Evolutionary conservation across 2,888 invertebrate species (phyloP).

Genomic region (Perizoma flavofasciatum): DNA sequence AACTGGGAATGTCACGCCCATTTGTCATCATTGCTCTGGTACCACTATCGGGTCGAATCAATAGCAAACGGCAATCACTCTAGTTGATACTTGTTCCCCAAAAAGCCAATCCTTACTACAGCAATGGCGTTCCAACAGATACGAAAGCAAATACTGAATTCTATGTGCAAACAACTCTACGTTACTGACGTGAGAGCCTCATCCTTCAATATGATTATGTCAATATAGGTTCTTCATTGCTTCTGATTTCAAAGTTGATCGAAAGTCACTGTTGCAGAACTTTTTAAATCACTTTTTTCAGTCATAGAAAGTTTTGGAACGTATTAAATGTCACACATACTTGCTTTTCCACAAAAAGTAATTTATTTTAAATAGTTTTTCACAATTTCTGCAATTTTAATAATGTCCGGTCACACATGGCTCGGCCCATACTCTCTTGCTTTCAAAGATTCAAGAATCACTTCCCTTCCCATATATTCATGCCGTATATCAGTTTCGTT

Average conservation of each 20-base stretch:
- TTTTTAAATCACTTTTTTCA: background rate
- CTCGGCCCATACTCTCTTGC: background rate
- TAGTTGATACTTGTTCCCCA: background rate
- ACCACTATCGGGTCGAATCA: too few relatives aligned
- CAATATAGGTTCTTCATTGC: constrained; percentile 29
- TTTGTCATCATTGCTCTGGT: too few relatives aligned
- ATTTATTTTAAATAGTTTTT: background rate
- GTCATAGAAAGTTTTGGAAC: too few relatives aligned
- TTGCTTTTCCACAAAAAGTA: background rate
- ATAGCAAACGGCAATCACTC: too few relatives aligned
- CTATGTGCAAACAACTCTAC: constrained; percentile 28
- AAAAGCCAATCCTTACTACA: constrained; percentile 10
- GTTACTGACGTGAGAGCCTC: constrained; percentile 44
- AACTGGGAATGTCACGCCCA: too few relatives aligned
- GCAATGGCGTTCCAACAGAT: constrained; percentile 7
- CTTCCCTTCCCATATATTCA: constrained; percentile 2
- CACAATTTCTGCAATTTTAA: background rate
- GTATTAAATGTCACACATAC: background rate
- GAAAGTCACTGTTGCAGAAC: constrained; percentile 7
- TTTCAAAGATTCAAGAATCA: constrained; percentile 3
- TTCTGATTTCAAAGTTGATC: constrained; percentile 4
- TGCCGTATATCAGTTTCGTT: constrained; percentile 6
- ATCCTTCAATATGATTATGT: constrained; percentile 32
- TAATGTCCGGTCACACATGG: background rate
- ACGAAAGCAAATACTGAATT: constrained; percentile 27